Evolutionary conservation across 2,888 invertebrate genomes (phyloP).

Genomic region (Drosophila buzzatii): DNA sequence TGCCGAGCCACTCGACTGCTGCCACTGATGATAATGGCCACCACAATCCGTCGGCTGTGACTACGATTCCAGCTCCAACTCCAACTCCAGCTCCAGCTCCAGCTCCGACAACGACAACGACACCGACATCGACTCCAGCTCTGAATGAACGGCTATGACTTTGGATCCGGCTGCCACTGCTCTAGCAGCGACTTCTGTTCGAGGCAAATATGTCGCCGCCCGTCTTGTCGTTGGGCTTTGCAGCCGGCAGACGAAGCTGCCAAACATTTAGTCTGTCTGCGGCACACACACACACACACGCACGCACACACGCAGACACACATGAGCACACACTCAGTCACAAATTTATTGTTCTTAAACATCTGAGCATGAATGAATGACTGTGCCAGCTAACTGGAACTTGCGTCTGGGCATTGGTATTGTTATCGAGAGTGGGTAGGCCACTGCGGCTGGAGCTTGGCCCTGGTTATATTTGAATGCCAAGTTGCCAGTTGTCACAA

Average conservation of each 20-base stretch:
- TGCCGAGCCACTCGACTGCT: conserved; percentile 47
- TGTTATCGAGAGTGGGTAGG: conserved; percentile 9
- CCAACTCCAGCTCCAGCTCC: no score
- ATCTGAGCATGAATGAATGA: conserved; percentile 65
- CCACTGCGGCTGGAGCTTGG: conserved; percentile 19
- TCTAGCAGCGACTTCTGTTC: conserved; percentile 9
- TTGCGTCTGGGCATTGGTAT: conserved; percentile 14
- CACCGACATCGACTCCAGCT: neutral
- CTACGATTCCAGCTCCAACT: neutral
- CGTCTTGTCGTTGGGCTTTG: conserved; percentile 54
- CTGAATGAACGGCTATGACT: neutral
- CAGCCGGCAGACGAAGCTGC: conserved; percentile 50
- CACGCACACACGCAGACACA: neutral
- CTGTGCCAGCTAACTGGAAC: conserved; percentile 52
- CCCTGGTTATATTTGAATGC: conserved; percentile 74
- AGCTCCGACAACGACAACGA: no score
- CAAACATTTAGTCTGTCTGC: conserved; percentile 64
- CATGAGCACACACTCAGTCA: conserved; percentile 25
- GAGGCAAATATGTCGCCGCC: conserved; percentile 67
- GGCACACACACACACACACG: conserved; percentile 21
- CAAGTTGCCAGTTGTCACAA: conserved; percentile 79
- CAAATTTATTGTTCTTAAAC: conserved; percentile 73
- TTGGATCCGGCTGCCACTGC: conserved; percentile 7
- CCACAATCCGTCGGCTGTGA: conserved; percentile 20
- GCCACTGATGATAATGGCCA: conserved; percentile 65